A percentile compares a stretch with the other conserved stretches of the same genome.
These are phyloP conservation scores for Helicoverpa zea DNA, from an alignment of 1,140 invertebrate species.

Conservation along the genomic window DNA sequence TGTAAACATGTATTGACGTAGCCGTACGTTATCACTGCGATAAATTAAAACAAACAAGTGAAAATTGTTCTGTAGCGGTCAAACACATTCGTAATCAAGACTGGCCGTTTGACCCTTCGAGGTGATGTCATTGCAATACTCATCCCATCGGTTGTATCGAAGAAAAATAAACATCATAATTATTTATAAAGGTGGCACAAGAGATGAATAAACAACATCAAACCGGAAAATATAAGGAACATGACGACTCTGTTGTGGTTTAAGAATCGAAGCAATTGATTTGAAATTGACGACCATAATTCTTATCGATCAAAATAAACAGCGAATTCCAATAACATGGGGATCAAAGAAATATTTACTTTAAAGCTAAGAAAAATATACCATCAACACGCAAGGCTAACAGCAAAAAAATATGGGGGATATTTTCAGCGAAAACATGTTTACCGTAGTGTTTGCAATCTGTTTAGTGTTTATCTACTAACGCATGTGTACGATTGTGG, in stretches of 20 bases:
- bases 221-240: slow-evolving; percentile 20
- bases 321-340: background rate
- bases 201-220: slow-evolving; percentile 24
- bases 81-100: slow-evolving; percentile 30
- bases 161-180: slow-evolving; percentile 45
- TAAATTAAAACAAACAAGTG: slow-evolving; percentile 51
- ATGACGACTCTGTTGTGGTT: background rate
- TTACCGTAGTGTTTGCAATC: slow-evolving; percentile 41
- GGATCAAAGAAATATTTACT: slow-evolving; percentile 10
- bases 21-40: slow-evolving; percentile 42
- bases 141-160: slow-evolving; percentile 5
- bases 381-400: slow-evolving; percentile 8
- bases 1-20: slow-evolving; percentile 51
- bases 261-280: background rate
- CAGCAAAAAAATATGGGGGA: slow-evolving; percentile 6
- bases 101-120: slow-evolving; percentile 41
- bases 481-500: slow-evolving; percentile 33
- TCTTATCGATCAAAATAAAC: background rate
- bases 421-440: slow-evolving; percentile 47
- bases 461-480: slow-evolving; percentile 42
- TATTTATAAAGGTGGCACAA: slow-evolving; percentile 41
- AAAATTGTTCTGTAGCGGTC: slow-evolving; percentile 50
- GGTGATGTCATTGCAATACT: slow-evolving; percentile 51
- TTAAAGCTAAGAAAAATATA: background rate
- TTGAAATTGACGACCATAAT: background rate